Conservation (phyloP, 2,113 vertebrate species). For the Osmerus mordax region DNA sequence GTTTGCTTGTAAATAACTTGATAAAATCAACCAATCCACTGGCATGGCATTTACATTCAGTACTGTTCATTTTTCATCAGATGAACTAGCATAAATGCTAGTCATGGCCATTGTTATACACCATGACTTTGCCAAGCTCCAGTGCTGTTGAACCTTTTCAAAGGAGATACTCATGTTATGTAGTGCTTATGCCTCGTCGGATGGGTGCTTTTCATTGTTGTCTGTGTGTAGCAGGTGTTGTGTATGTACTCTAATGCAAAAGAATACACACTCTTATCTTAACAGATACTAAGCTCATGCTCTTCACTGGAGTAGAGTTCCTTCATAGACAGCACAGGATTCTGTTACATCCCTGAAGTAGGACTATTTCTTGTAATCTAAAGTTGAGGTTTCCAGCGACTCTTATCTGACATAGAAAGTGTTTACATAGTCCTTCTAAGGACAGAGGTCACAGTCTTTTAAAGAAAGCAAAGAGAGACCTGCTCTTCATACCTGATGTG, state of each 20-base stretch:
- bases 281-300: background rate
- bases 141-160: constrained; percentile 13
- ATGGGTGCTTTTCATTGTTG: constrained; percentile 16
- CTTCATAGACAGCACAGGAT: background rate
- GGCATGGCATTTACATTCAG: no score
- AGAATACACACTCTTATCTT: background rate
- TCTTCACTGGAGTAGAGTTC: constrained; percentile 1
- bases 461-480: background rate
- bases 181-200: constrained; percentile 8
- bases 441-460: constrained; percentile 2
- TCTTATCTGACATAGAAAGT: background rate
- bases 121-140: background rate
- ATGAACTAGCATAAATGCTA: background rate
- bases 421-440: background rate
- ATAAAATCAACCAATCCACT: no score
- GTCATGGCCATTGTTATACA: background rate
- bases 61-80: background rate
- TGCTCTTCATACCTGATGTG: background rate
- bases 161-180: background rate
- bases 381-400: background rate
- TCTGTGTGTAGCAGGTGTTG: constrained; percentile 11
- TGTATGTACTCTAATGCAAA: constrained; percentile 21
- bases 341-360: background rate
- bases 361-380: background rate
- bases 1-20: background rate